Evolutionary conservation across 1,140 invertebrate species (phyloP).

Genomic region (Hestina assimilis): DNA sequence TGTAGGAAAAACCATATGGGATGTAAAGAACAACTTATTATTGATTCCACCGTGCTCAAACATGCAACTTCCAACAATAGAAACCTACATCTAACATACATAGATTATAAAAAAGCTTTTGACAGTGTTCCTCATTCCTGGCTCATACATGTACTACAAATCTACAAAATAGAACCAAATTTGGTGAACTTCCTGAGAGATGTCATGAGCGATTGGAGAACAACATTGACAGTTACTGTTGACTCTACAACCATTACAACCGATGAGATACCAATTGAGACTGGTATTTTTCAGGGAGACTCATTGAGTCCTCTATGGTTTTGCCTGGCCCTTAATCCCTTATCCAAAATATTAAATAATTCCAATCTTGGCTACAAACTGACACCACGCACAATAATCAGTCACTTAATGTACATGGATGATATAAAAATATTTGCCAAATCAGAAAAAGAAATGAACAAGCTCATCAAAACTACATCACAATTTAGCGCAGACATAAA

Average conservation of each 20-base stretch:
- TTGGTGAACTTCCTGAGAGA: slow-evolving; percentile 16
- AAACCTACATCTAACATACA: slow-evolving; percentile 23
- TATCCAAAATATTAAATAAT: too few relatives aligned
- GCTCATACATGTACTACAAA: slow-evolving; percentile 19
- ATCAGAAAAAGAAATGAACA: too few relatives aligned
- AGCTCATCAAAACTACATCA: too few relatives aligned
- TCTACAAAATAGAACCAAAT: slow-evolving; percentile 21
- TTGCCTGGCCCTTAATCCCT: too few relatives aligned
- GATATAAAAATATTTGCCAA: too few relatives aligned
- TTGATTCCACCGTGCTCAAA: slow-evolving; percentile 16
- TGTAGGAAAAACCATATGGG: slow-evolving; percentile 8
- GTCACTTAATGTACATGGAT: too few relatives aligned
- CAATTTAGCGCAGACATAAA: too few relatives aligned
- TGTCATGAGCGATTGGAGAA: slow-evolving; percentile 21
- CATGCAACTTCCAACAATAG: slow-evolving; percentile 20
- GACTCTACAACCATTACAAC: not conserved
- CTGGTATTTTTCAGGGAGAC: too few relatives aligned
- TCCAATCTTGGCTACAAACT: too few relatives aligned
- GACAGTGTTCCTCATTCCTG: slow-evolving; percentile 30
- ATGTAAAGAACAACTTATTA: slow-evolving; percentile 24
- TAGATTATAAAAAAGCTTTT: slow-evolving; percentile 33
- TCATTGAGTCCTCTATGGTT: too few relatives aligned
- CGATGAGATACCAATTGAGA: not conserved
- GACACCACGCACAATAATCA: too few relatives aligned
- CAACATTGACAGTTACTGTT: slow-evolving; percentile 1